These are phyloP conservation scores for Salmo trutta DNA, from an alignment of 2,797 vertebrate genomes.

Conservation along the genomic window DNA sequence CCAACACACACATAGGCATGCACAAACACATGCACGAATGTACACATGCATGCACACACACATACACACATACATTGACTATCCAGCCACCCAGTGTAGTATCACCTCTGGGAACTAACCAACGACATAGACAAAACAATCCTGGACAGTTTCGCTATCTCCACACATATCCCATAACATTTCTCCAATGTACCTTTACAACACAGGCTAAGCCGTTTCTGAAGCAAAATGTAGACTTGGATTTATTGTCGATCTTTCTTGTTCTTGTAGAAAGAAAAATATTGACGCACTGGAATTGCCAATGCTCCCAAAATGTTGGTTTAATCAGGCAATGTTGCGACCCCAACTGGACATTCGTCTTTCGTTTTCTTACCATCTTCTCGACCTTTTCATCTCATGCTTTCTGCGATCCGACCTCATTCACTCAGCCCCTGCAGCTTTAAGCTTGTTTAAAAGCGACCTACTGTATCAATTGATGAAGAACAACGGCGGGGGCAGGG, in stretches of 20 bases:
- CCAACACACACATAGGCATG: not conserved
- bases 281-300: too few relatives aligned
- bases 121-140: slow-evolving; percentile 28
- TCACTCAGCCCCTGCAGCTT: not conserved
- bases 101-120: slow-evolving; percentile 11
- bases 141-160: slow-evolving; percentile 41
- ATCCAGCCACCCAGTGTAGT: too few relatives aligned
- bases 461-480: slow-evolving; percentile 60
- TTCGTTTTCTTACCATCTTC: too few relatives aligned
- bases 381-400: too few relatives aligned
- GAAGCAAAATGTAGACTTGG: too few relatives aligned
- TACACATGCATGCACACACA: not conserved
- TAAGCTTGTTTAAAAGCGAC: slow-evolving; percentile 60
- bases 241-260: too few relatives aligned
- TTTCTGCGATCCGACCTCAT: too few relatives aligned
- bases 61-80: slow-evolving; percentile 7
- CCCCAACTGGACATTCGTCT: too few relatives aligned
- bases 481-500: slow-evolving; percentile 54
- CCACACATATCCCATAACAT: slow-evolving; percentile 42
- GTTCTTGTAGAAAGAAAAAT: too few relatives aligned
- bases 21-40: too few relatives aligned
- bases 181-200: slow-evolving; percentile 46
- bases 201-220: slow-evolving; percentile 9
- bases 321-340: too few relatives aligned
- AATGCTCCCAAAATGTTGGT: too few relatives aligned